Conservation (phyloP, 2,888 invertebrate species). For the Drosophila pegasa region DNA sequence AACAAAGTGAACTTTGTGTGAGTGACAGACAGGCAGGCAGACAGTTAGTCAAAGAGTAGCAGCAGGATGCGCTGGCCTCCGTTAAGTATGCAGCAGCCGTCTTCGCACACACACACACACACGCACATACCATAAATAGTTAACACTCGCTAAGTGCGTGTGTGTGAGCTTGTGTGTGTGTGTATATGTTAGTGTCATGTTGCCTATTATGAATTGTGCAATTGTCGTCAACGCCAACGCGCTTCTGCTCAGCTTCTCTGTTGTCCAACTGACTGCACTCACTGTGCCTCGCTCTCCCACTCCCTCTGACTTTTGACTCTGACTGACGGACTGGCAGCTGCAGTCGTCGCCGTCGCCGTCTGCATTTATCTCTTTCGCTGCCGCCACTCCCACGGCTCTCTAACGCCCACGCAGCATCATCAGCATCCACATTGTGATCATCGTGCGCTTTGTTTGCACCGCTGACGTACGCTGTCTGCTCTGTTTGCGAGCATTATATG, state of each 20-base stretch:
- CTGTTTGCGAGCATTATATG: constrained; percentile 61
- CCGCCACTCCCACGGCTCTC: constrained; percentile 10
- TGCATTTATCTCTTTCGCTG: constrained; percentile 38
- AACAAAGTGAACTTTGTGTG: constrained; percentile 59
- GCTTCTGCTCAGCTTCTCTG: constrained; percentile 43
- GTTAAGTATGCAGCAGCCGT: constrained; percentile 42
- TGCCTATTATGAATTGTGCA: constrained; percentile 79
- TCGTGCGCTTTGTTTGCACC: constrained; percentile 60
- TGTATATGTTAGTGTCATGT: constrained; percentile 56
- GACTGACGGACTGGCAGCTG: constrained; percentile 51
- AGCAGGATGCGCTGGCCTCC: constrained; percentile 10
- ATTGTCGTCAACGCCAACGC: constrained; percentile 74
- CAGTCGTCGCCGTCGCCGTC: constrained; percentile 29
- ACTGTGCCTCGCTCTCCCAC: constrained; percentile 15
- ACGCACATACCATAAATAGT: constrained; percentile 49
- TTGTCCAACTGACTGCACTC: constrained; percentile 60
- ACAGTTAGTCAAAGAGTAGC: constrained; percentile 21
- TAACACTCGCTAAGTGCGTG: constrained; percentile 43
- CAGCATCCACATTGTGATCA: constrained; percentile 18
- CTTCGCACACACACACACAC: constrained; percentile 33
- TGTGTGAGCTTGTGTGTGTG: constrained; percentile 2
- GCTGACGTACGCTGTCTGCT: constrained; percentile 70
- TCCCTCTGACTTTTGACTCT: constrained; percentile 15
- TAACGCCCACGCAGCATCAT: constrained; percentile 17
- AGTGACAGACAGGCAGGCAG: constrained; percentile 42